Base-by-base conservation (phyloP, 1,140 invertebrate genomes). In the Brachionus calyciflorus region DNA sequence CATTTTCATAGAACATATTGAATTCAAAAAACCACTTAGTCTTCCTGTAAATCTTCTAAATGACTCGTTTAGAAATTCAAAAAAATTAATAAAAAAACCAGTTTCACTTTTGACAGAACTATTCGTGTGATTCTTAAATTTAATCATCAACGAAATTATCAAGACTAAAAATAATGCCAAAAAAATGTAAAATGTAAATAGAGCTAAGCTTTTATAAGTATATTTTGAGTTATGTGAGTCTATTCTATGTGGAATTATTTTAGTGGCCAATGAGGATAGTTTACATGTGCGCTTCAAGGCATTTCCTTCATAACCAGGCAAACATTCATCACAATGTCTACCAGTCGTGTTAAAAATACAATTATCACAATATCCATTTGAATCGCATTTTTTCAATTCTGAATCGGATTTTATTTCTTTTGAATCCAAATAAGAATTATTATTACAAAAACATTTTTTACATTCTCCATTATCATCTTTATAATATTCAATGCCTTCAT, bases 271-370 rank as follows among this genome's bases (percentile, higher is more conserved):
- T n/a, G 17, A 12, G 21, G 24, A n/a, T 26, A 41, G 40, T 26
- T 24, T 7, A 40, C 69, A 73, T 33, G 69, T 73, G 1, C 69
- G 0, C n/a, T 73, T 49, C 7, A 55, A 21, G 10, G 78, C 68
- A 63, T 78, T 70, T 14, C 78, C 78, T 46, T 65, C 40, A 37
- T 76, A 79, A 2, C 57, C 55, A 4, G 44, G 26, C 17, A 37
- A 46, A 77, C 78, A 79, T 24, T 69, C 44, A 28, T 79, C 60
- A 40, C 78, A 79, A 40, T 78, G 44, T 57, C 53, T 68, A n/a
- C 78, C 78, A 41, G 75, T 65, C 4, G 78, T 78, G 53, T 78
- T 78, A 55, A 69, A 77, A 12, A 44, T 41, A 69, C 78, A 79
- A 53, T 70, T 41, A 17, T 40, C 41, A 69, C 78, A 79, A 44